Evolutionary conservation across 37 sponge, comb jelly and placozoan genomes (phyloP).

Genomic region (Corticium candelabrum): DNA sequence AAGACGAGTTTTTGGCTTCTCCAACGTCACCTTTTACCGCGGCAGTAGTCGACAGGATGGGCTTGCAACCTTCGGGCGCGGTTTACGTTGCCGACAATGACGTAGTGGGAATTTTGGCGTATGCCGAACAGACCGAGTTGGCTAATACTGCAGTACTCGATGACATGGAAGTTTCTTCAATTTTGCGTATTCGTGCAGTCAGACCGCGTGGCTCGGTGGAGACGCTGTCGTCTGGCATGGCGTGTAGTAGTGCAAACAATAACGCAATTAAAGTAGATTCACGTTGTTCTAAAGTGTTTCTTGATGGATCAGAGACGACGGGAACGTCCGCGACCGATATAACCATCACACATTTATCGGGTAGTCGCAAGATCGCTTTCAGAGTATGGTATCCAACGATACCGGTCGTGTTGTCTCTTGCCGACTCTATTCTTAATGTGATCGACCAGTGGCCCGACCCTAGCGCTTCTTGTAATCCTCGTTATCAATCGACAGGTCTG

Average conservation of each 20-base stretch:
- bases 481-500: conserved; percentile 26
- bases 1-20: not conserved
- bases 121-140: conserved; percentile 29
- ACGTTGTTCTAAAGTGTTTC: conserved; percentile 22
- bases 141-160: conserved; percentile 53
- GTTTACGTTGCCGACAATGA: conserved; percentile 18
- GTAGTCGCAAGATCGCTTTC: conserved; percentile 9
- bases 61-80: conserved; percentile 3
- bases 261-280: not conserved
- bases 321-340: conserved; percentile 21
- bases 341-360: not conserved
- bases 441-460: conserved; percentile 16
- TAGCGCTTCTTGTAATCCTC: not conserved
- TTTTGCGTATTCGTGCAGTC: conserved; percentile 19
- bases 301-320: conserved; percentile 43
- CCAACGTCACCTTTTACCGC: not conserved
- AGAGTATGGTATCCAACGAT: conserved; percentile 40
- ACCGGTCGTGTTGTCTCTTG: not conserved
- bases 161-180: conserved; percentile 7
- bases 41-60: conserved; percentile 5
- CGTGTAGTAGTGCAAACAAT: not conserved
- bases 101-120: conserved; percentile 34
- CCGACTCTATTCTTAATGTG: conserved; percentile 27
- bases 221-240: conserved; percentile 12
- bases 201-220: not conserved